phyloP scores from a whole-genome alignment of 2,888 invertebrate genomes.

The Mythimna pallens region DNA sequence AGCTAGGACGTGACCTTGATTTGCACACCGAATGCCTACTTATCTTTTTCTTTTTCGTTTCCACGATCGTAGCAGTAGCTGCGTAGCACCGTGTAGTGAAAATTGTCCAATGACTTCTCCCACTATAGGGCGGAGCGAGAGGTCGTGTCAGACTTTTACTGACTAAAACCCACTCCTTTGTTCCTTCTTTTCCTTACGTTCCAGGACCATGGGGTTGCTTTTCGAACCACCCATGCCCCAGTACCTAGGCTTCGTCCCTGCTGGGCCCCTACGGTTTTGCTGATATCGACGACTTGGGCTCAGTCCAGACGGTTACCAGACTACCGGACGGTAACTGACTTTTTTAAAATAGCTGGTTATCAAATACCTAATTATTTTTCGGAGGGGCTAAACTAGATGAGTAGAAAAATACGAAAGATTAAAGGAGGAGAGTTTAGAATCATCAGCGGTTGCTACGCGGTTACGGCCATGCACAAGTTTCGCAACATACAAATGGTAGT shows the following conservation, averaged over 20 bases:
- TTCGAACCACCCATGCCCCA: background rate
- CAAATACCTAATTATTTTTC: background rate
- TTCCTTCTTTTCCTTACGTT: background rate
- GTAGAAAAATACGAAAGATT: background rate
- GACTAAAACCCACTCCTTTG: background rate
- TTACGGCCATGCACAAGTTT: background rate
- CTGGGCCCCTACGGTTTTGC: no score
- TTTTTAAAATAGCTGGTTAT: no score
- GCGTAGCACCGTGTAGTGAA: conserved; percentile 1
- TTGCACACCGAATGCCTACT: background rate
- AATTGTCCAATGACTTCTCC: no score
- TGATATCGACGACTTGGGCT: no score
- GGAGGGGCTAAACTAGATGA: background rate
- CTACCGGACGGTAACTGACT: no score
- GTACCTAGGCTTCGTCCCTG: no score
- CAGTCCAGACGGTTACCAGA: no score
- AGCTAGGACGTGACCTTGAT: background rate
- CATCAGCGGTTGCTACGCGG: no score
- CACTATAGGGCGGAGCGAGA: no score
- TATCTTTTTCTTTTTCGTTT: background rate
- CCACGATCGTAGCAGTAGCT: background rate
- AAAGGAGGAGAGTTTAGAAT: no score
- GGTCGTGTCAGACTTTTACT: no score
- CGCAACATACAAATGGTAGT: background rate
- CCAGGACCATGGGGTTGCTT: background rate